phyloP scores from a whole-genome alignment of 92 coral and sea anemone genomes.

The Parazoanthus atlanticus region DNA sequence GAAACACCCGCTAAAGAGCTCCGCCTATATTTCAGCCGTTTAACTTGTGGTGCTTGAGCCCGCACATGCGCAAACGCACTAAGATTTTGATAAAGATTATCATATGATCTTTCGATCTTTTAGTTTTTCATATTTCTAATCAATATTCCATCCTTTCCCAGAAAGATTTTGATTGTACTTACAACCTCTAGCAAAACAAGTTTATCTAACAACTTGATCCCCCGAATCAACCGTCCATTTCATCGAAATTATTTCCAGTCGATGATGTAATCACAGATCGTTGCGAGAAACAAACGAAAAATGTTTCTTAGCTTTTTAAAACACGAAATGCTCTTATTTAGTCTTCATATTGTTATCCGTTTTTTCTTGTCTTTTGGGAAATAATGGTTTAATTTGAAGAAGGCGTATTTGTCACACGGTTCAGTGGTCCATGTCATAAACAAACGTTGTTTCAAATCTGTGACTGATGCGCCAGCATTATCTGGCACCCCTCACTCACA shows the following conservation, averaged over 20 bases:
- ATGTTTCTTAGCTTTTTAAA: background rate
- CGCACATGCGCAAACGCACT: constrained; percentile 61
- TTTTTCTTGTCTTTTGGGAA: background rate
- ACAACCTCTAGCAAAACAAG: background rate
- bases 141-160: background rate
- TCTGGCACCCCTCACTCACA: constrained; percentile 98
- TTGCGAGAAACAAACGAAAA: constrained; percentile 13
- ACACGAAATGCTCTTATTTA: background rate
- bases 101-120: constrained; percentile 15
- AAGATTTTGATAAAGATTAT: constrained; percentile 4
- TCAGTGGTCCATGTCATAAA: constrained; percentile 25
- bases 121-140: background rate
- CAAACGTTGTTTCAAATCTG: constrained; percentile 66
- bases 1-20: background rate
- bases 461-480: constrained; percentile 93
- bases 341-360: background rate
- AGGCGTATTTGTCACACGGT: constrained; percentile 27
- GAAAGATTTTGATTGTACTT: background rate
- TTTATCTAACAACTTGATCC: background rate
- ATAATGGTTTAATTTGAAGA: constrained; percentile 9
- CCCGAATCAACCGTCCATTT: background rate
- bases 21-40: background rate
- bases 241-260: background rate
- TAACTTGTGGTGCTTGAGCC: constrained; percentile 30
- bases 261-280: constrained; percentile 41